phyloP scores from a whole-genome alignment of 2,797 vertebrate genomes.

The Channa striata region DNA sequence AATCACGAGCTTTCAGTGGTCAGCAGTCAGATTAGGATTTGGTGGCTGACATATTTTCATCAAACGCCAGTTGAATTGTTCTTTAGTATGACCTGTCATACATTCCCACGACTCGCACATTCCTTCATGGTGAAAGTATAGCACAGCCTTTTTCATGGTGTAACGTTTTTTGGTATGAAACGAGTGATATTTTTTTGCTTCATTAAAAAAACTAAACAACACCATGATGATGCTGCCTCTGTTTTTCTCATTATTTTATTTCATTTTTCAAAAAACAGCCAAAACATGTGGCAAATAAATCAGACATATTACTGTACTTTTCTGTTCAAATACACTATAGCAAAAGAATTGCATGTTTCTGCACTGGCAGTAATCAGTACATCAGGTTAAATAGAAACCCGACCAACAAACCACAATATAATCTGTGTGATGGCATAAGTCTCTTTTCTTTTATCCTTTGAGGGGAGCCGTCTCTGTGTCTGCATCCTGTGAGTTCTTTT shows the following conservation, averaged over 20 bases:
- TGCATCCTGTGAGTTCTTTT: slow-evolving; percentile 13
- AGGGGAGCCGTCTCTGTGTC: slow-evolving; percentile 12
- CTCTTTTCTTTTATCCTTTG: slow-evolving; percentile 39
- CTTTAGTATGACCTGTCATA: slow-evolving; percentile 22
- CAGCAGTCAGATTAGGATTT: slow-evolving; percentile 26
- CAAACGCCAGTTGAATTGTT: slow-evolving; percentile 42
- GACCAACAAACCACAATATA: too few relatives aligned
- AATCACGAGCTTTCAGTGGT: slow-evolving; percentile 44
- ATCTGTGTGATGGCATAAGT: too few relatives aligned
- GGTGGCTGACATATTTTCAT: slow-evolving; percentile 29
- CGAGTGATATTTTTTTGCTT: slow-evolving; percentile 70
- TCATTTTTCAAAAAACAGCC: slow-evolving; percentile 2
- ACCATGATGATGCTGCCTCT: neutral
- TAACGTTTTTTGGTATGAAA: slow-evolving; percentile 72
- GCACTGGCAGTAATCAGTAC: neutral
- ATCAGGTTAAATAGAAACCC: neutral
- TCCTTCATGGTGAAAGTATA: slow-evolving; percentile 63
- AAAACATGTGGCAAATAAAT: neutral
- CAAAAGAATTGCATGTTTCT: too few relatives aligned
- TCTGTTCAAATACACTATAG: too few relatives aligned
- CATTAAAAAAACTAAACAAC: slow-evolving; percentile 69
- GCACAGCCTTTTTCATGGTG: slow-evolving; percentile 66
- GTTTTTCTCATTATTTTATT: neutral
- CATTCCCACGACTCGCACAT: slow-evolving; percentile 49
- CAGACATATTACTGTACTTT: too few relatives aligned